Evolutionary conservation across 2,113 vertebrate species (phyloP).

Genomic region (Thomomys bottae): DNA sequence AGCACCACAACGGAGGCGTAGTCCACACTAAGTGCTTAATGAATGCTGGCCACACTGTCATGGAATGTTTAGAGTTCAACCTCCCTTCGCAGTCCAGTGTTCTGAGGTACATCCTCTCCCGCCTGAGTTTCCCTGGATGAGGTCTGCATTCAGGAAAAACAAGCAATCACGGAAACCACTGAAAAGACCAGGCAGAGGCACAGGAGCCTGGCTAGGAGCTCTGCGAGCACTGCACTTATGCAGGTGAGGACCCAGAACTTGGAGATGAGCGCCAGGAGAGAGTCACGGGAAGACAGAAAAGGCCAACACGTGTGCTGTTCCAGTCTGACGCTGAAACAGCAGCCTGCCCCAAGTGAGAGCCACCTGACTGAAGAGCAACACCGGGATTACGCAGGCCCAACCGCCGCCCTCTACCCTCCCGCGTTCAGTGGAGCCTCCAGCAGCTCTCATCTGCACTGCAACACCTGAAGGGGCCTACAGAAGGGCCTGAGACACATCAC

Average conservation of each 20-base stretch:
- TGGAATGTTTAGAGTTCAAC: neutral
- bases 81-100: neutral
- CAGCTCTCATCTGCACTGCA: neutral
- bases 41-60: neutral
- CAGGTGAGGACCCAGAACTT: fast-evolving
- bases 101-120: neutral
- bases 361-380: fast-evolving
- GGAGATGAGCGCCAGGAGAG: neutral
- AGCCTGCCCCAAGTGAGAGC: neutral
- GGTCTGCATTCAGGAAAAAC: neutral
- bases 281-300: fast-evolving
- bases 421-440: neutral
- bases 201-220: neutral
- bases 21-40: fast-evolving
- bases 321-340: neutral
- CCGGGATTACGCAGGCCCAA: fast-evolving
- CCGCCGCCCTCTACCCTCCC: neutral
- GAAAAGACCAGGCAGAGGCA: neutral
- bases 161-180: neutral
- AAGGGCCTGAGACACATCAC: neutral
- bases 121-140: neutral
- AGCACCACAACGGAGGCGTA: neutral
- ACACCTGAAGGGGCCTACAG: neutral
- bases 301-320: fast-evolving
- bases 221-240: fast-evolving